Base-by-base conservation (phyloP, 2,888 invertebrate species). In the Athalia rosae region DNA sequence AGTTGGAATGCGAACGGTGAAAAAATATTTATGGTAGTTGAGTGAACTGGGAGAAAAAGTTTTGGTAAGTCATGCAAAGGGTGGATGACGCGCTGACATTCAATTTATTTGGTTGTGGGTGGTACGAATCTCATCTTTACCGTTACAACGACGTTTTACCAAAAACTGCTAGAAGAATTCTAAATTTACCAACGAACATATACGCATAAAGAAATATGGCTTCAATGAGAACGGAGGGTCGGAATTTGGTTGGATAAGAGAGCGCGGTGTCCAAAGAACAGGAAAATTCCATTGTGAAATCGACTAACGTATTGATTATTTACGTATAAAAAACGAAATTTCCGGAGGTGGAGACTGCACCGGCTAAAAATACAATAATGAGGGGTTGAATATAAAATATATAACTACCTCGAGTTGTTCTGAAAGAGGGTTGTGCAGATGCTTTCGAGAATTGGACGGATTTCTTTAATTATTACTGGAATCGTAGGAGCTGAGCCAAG, bases 191-290 rank as follows among this genome's bases (percentile, higher is more conserved):
- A 43, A 13, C 13, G 58, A 43, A 28, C 56, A 56, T 56, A 28
- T 28, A 28, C 28, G 28, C 28, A 28, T 58, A 53, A 9, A 47
- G 11, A 11, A 28, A 50, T 15, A 28, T 50, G 13, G 53, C 53
- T n/a, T 48, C 28, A 28, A 41, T 28, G 41, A n/a, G 0, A 9
- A 50, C 15, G 50, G 50, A 50, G 67, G 50, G 13, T 56, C 45
- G 41, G 9, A 45, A 58, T 15, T 4, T 15, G 15, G 58, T 15
- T 13, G 69, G 45, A 8, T 15, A 58, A 71, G 13, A 28, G 45
- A 50, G 71, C n/a, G 71, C 58, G 71, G 71, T 71, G 71, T 71
- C 71, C 41, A 56, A 71, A 13, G 0, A 58, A 56, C 43, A 43
- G 43, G 58, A 45, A 71, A 13, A 71, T 71, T 56, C 13, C 45